Conservation (phyloP, 2,797 vertebrate genomes). For the Gobio occitaniae region DNA sequence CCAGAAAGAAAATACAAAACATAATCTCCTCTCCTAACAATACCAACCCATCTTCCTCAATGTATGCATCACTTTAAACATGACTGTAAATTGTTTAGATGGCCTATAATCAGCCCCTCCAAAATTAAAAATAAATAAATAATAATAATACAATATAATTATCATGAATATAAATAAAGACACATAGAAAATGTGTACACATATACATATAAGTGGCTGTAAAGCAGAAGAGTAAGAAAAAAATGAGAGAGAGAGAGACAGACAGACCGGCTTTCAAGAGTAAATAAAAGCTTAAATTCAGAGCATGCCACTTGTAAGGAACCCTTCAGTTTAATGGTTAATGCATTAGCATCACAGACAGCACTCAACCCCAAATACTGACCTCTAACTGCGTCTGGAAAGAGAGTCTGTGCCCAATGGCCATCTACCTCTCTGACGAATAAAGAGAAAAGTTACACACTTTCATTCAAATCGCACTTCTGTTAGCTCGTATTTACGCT, state of each 20-base stretch:
- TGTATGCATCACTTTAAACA: background rate
- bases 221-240: background rate
- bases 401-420: background rate
- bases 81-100: background rate
- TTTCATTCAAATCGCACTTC: slow-evolving; percentile 12
- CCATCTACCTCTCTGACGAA: slow-evolving; percentile 1
- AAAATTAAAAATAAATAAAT: background rate
- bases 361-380: background rate
- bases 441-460: background rate
- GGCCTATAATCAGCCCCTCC: no score
- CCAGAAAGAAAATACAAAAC: background rate
- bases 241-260: background rate
- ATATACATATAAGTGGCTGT: background rate
- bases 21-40: background rate
- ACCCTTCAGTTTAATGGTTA: slow-evolving; percentile 1
- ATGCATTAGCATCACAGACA: slow-evolving; percentile 4
- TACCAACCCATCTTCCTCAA: background rate
- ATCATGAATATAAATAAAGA: no score
- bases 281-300: slow-evolving; percentile 6
- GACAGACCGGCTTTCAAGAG: background rate
- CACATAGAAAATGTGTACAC: background rate
- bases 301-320: background rate
- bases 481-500: background rate
- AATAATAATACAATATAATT: no score
- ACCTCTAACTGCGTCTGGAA: background rate